Conservation (phyloP, 2,113 vertebrate genomes). For the Noctilio leporinus region DNA sequence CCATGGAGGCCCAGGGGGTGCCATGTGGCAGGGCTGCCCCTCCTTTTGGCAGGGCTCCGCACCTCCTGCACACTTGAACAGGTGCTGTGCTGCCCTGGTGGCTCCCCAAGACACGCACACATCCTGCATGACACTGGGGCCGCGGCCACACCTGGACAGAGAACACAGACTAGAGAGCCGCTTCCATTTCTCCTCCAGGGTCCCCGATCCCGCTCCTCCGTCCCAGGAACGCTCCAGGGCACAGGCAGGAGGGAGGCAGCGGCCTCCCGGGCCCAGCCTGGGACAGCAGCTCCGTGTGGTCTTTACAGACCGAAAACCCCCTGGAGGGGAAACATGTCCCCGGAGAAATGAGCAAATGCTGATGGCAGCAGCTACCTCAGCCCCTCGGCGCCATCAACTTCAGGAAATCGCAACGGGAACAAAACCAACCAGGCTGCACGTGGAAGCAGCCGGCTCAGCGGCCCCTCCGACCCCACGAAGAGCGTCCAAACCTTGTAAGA, state of each 20-base stretch:
- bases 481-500: not conserved
- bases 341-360: accelerated
- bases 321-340: not conserved
- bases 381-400: not conserved
- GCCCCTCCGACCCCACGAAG: not conserved
- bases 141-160: not conserved
- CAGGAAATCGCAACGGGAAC: not conserved
- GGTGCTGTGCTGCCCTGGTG: accelerated
- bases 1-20: not conserved
- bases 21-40: accelerated
- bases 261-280: not conserved
- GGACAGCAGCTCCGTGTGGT: accelerated
- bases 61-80: not conserved
- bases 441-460: not conserved
- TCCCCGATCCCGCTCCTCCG: not conserved
- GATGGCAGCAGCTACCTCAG: not conserved
- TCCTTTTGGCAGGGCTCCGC: not conserved
- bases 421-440: too few relatives aligned
- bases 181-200: not conserved
- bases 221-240: not conserved
- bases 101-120: not conserved
- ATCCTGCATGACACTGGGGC: not conserved
- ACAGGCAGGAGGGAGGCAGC: not conserved
- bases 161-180: not conserved
- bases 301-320: not conserved